Evolutionary conservation across 2,113 vertebrate genomes (phyloP).

Genomic region (Lamprologus lemairii): DNA sequence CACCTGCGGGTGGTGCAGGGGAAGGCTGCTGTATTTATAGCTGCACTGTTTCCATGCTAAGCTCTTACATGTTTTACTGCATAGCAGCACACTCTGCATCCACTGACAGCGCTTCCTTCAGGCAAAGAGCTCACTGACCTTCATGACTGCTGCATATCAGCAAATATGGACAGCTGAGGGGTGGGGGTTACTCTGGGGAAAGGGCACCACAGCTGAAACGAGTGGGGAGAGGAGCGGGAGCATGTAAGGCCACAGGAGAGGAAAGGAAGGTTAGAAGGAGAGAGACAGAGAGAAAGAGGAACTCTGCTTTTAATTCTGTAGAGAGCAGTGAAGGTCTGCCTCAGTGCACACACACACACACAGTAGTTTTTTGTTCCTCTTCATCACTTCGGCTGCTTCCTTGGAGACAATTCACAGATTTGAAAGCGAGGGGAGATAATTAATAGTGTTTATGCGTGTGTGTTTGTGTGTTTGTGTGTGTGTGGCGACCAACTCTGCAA

Average conservation of each 20-base stretch:
- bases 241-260: neutral
- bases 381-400: neutral
- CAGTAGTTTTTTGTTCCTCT: neutral
- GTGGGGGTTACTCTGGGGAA: neutral
- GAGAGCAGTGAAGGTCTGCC: neutral
- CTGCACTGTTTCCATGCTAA: conserved; percentile 42
- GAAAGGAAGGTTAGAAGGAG: neutral
- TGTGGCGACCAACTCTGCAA: neutral
- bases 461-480: neutral
- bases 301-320: neutral
- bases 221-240: neutral
- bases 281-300: neutral
- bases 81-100: conserved; percentile 27
- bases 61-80: conserved; percentile 33
- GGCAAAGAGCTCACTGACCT: conserved; percentile 10
- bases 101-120: conserved; percentile 22
- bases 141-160: conserved; percentile 36
- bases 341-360: neutral
- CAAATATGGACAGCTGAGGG: conserved; percentile 1
- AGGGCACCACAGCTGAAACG: neutral
- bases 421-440: conserved; percentile 36
- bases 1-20: conserved; percentile 1
- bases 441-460: conserved; percentile 13
- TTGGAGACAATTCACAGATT: conserved; percentile 34
- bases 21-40: conserved; percentile 45